Conservation (phyloP, 1,140 invertebrate genomes). For the Trichogramma pretiosum region DNA sequence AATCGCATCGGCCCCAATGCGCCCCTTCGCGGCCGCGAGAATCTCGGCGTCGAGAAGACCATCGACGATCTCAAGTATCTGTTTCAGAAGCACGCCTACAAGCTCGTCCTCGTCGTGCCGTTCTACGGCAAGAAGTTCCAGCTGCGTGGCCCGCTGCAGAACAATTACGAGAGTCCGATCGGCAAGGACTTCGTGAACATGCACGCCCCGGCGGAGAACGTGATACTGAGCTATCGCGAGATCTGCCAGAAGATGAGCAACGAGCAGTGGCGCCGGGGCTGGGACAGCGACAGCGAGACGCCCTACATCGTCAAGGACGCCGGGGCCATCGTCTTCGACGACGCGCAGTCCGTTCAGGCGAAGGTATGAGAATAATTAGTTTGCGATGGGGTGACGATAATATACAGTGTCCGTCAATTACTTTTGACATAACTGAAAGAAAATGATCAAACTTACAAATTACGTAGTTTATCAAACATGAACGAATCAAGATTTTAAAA, state of each 20-base stretch:
- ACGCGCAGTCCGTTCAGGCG: not conserved
- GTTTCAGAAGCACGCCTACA: not conserved
- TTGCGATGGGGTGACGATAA: no score
- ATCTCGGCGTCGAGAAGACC: not conserved
- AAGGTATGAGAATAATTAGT: no score
- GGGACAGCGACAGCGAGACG: not conserved
- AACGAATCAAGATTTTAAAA: no score
- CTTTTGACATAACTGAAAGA: no score
- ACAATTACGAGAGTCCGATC: slow-evolving; percentile 3
- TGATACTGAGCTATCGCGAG: not conserved
- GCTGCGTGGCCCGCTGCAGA: not conserved
- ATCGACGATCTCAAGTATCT: not conserved
- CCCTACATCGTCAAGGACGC: slow-evolving; percentile 2
- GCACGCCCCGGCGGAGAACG: not conserved
- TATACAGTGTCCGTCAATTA: no score
- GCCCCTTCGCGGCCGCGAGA: not conserved
- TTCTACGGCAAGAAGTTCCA: slow-evolving; percentile 11
- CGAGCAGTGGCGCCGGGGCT: not conserved
- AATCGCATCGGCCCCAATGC: not conserved
- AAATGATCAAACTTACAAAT: no score
- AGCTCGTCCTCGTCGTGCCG: slow-evolving; percentile 7
- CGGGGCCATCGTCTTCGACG: slow-evolving; percentile 2
- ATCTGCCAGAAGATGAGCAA: slow-evolving; percentile 6
- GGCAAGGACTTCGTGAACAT: not conserved
- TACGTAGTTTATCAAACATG: no score